Percentiles rank a stretch among this genome's conserved stretches.
These are phyloP conservation scores for Empis livida DNA, from an alignment of 2,888 invertebrate genomes.

Conservation along the genomic window DNA sequence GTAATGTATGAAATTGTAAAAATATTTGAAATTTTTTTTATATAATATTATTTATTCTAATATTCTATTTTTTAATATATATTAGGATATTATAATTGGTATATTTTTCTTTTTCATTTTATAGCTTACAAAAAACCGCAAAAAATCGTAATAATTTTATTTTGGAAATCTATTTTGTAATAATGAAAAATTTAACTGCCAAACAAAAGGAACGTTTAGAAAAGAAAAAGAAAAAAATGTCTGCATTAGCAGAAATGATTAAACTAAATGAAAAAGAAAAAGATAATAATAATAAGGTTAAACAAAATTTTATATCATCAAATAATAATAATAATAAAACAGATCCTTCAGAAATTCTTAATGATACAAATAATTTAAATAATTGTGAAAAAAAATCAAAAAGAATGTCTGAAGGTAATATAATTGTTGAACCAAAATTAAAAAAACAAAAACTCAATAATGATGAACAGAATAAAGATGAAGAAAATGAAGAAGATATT, in stretches of 20 bases:
- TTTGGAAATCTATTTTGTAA: not conserved
- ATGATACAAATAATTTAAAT: not conserved
- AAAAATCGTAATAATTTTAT: not conserved
- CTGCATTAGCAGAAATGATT: conserved; percentile 45
- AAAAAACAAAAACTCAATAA: conserved; percentile 41
- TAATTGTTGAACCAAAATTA: conserved; percentile 1
- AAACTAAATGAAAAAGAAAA: conserved; percentile 46
- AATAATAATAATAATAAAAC: not conserved
- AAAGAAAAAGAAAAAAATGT: conserved; percentile 50
- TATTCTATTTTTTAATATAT: not conserved
- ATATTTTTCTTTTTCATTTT: not conserved
- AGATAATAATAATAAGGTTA: conserved; percentile 18
- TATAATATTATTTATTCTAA: not conserved
- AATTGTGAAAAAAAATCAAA: no score
- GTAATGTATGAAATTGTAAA: not conserved
- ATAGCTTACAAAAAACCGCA: not conserved
- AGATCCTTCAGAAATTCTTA: not conserved
- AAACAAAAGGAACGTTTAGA: conserved; percentile 44
- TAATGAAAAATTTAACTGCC: conserved; percentile 35
- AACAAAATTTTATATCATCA: not conserved
- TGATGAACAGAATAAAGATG: conserved; percentile 29
- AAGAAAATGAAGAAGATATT: not conserved
- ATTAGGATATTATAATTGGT: not conserved
- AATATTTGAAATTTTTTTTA: not conserved
- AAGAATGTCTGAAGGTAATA: conserved; percentile 2